These are phyloP conservation scores for Rhinoptilus africanus DNA, from an alignment of 2,113 vertebrate species.

Conservation along the genomic window DNA sequence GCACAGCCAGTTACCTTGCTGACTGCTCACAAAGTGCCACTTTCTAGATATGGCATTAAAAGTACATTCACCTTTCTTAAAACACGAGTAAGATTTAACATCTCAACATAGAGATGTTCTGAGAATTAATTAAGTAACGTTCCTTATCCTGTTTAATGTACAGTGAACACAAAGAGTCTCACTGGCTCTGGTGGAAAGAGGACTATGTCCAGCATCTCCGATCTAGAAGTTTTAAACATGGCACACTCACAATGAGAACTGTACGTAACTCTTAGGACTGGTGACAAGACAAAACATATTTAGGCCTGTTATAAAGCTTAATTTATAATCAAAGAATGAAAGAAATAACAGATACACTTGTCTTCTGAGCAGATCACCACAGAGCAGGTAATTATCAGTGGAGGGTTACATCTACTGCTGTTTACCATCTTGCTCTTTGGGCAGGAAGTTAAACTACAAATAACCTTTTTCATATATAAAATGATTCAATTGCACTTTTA, in stretches of 20 bases:
- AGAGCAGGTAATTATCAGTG: not conserved
- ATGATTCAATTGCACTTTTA: not conserved
- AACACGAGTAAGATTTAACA: not conserved
- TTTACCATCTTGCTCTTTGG: not conserved
- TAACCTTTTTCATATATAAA: not conserved
- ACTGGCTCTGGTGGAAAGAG: not conserved
- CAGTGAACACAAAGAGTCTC: not conserved
- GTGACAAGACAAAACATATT: not conserved
- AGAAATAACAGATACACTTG: not conserved
- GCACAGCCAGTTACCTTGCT: not conserved
- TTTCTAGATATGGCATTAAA: not conserved
- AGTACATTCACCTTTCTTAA: not conserved
- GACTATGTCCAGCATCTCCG: not conserved
- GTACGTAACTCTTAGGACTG: not conserved
- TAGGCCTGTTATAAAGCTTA: not conserved
- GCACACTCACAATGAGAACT: not conserved
- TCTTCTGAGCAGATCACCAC: not conserved
- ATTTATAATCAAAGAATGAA: not conserved
- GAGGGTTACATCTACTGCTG: not conserved
- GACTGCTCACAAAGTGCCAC: not conserved
- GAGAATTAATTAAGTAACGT: not conserved
- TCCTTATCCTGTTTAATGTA: not conserved
- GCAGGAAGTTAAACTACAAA: not conserved
- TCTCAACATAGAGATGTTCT: not conserved
- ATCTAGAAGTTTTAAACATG: not conserved